A percentile compares a stretch with the other conserved stretches of the same genome.
Evolutionary conservation across 1,140 invertebrate species (phyloP).

Genomic region (Pachypsylla venusta): DNA sequence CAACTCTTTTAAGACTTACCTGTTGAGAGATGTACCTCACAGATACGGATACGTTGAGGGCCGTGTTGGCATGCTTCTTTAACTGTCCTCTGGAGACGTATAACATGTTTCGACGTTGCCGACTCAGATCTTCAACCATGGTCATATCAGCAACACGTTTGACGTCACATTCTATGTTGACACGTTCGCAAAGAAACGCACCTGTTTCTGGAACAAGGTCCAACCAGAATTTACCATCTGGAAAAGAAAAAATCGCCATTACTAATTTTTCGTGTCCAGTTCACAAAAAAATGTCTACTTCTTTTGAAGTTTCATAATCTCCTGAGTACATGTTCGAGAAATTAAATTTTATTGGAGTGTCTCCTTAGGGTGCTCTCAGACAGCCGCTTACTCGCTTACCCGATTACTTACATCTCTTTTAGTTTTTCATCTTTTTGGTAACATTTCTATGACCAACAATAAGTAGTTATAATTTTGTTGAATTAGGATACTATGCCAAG

Average conservation of each 20-base stretch:
- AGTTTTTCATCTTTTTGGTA: too few relatives aligned
- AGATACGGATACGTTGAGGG: slow-evolving; percentile 74
- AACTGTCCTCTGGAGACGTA: slow-evolving; percentile 73
- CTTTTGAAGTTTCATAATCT: too few relatives aligned
- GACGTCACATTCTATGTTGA: slow-evolving; percentile 73
- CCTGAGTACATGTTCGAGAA: too few relatives aligned
- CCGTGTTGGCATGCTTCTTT: slow-evolving; percentile 76
- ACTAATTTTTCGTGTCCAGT: not conserved
- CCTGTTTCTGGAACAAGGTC: slow-evolving; percentile 63
- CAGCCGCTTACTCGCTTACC: too few relatives aligned
- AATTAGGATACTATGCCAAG: too few relatives aligned
- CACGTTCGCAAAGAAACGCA: slow-evolving; percentile 81
- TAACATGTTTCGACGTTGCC: slow-evolving; percentile 62
- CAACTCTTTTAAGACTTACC: slow-evolving; percentile 31
- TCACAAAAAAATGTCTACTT: too few relatives aligned
- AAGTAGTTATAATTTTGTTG: too few relatives aligned
- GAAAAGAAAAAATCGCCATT: not conserved
- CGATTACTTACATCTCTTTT: too few relatives aligned
- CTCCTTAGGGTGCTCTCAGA: too few relatives aligned
- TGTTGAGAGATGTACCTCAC: slow-evolving; percentile 77
- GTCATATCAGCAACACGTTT: slow-evolving; percentile 80
- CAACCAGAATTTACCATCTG: slow-evolving; percentile 34
- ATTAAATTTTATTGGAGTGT: too few relatives aligned
- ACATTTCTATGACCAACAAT: too few relatives aligned
- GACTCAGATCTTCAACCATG: slow-evolving; percentile 63